These are phyloP conservation scores for Lepidocolaptes lacrymiger DNA, from an alignment of 2,797 vertebrate genomes.

Conservation along the genomic window DNA sequence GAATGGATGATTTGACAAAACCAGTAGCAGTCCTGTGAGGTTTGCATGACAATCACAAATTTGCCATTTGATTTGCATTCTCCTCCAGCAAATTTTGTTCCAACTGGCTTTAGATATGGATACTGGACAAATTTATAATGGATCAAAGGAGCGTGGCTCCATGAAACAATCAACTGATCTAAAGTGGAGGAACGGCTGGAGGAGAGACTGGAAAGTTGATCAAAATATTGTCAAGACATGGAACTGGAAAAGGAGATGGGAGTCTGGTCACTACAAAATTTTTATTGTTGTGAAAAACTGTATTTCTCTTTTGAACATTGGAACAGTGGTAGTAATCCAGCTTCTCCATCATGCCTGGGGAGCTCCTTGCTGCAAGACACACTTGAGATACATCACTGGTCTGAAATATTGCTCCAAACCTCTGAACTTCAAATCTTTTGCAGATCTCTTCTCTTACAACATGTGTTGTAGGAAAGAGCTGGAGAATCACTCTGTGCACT, in stretches of 20 bases:
- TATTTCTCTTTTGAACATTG: background rate
- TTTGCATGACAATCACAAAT: background rate
- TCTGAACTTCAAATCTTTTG: background rate
- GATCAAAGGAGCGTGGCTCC: background rate
- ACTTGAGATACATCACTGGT: background rate
- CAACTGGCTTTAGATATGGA: background rate
- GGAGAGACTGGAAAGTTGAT: background rate
- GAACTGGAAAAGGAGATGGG: background rate
- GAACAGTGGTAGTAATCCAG: background rate
- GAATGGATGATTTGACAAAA: background rate
- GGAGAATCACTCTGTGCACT: background rate
- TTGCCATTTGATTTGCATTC: background rate
- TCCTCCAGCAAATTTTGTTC: background rate
- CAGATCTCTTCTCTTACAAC: background rate
- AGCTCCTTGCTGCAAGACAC: background rate
- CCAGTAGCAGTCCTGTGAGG: background rate
- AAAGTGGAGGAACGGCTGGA: background rate
- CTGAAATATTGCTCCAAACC: background rate
- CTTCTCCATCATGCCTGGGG: background rate
- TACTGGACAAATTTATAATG: background rate
- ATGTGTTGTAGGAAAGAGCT: background rate
- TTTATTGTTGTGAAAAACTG: background rate
- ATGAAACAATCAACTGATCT: background rate
- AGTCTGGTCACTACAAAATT: background rate
- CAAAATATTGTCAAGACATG: background rate